Evolutionary conservation across 2,888 invertebrate species (phyloP), one percentile per base, ranked within the genome.

Genomic region (Eugnorisma glareosa): DNA sequence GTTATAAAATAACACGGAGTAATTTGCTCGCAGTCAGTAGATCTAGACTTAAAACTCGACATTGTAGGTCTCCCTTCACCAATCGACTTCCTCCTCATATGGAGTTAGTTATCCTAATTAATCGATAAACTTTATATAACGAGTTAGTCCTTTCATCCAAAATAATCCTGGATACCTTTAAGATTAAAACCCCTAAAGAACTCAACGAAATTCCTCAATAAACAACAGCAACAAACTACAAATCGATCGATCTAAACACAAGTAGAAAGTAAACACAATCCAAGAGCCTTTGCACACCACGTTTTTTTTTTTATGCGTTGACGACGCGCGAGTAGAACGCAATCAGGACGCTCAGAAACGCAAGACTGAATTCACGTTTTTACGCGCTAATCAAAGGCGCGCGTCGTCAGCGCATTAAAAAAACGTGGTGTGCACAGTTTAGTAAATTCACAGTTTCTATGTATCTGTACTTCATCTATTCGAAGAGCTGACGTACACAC

Each of bases 391-490:
- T n/a, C n/a, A n/a, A n/a, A n/a, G n/a, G n/a, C n/a, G n/a, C n/a
- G n/a, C n/a, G n/a, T n/a, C n/a, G n/a, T n/a, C n/a, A n/a, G n/a
- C n/a, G n/a, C n/a, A n/a, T n/a, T n/a, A n/a, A n/a, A n/a, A n/a
- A n/a, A n/a, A n/a, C n/a, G n/a, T n/a, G n/a, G n/a, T n/a, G n/a
- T n/a, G n/a, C n/a, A n/a, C n/a, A n/a, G n/a, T n/a, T n/a, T n/a
- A n/a, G 79, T 37, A 37, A 73, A 79, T 31, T 45, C 40, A 35
- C 43, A 69, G 18, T 5, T 8, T 76, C 31, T 76, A 63, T n/a
- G n/a, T n/a, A 85, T 85, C 86, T 54, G 43, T 70, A 28, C 72
- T 72, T 28, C 35, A 77, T 75, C 73, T 66, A 70, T 54, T 63
- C 67, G 31, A 45, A 3, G 48, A 77, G 70, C 43, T 63, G 73